Percentiles rank a stretch among this genome's conserved stretches.
phyloP scores from a whole-genome alignment of 2,113 vertebrate species.

The Larimichthys crocea region DNA sequence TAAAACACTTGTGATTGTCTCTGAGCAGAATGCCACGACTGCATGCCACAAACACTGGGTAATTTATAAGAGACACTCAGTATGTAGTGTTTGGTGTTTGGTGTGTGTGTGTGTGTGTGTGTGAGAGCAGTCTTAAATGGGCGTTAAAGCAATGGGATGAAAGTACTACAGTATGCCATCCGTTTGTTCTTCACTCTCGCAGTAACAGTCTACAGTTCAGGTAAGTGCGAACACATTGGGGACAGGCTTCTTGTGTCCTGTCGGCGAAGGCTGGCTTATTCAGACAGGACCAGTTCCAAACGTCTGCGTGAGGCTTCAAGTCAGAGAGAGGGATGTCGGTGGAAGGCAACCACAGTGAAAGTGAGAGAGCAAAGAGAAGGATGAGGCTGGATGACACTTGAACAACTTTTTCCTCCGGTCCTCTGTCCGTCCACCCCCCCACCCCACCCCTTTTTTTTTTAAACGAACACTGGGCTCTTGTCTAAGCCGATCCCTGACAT shows the following conservation, averaged over 20 bases:
- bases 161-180: conserved; percentile 34
- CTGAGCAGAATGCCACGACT: conserved; percentile 37
- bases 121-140: conserved; percentile 38
- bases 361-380: conserved; percentile 32
- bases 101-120: conserved; percentile 13
- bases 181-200: conserved; percentile 25
- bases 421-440: background rate
- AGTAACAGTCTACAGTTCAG: conserved; percentile 57
- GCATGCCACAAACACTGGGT: conserved; percentile 27
- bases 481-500: conserved; percentile 22
- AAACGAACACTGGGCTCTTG: conserved; percentile 3
- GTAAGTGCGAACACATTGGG: conserved; percentile 43
- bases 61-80: conserved; percentile 1
- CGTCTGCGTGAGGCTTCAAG: conserved; percentile 45
- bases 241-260: conserved; percentile 38
- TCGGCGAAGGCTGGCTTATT: conserved; percentile 47
- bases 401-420: conserved; percentile 27
- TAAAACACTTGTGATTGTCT: conserved; percentile 66
- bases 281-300: conserved; percentile 40
- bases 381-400: conserved; percentile 33
- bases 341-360: conserved; percentile 48
- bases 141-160: conserved; percentile 50
- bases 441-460: no score
- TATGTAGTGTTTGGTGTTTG: conserved; percentile 20
- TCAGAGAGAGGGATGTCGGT: conserved; percentile 34